Evolutionary conservation across 2,888 invertebrate species (phyloP).

Genomic region (Perizoma flavofasciatum): DNA sequence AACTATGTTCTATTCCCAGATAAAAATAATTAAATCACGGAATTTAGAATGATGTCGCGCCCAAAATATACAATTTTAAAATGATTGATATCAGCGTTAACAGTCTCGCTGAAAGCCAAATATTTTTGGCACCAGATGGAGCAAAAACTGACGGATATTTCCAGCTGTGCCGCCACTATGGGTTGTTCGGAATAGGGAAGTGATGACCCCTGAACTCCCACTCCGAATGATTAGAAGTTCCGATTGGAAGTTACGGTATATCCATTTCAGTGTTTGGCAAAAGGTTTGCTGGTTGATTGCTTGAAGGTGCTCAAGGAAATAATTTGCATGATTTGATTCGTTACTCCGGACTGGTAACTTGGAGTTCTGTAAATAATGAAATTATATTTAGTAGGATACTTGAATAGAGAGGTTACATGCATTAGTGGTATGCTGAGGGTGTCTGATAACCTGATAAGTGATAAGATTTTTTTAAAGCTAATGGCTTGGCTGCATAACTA

Average conservation of each 20-base stretch:
- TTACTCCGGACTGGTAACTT: too few relatives aligned
- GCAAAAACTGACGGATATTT: constrained; percentile 34
- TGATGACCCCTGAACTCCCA: constrained; percentile 4
- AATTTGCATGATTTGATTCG: too few relatives aligned
- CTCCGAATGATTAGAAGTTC: background rate
- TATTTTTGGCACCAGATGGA: constrained; percentile 34
- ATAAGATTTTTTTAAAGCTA: too few relatives aligned
- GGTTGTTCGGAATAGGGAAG: constrained; percentile 15
- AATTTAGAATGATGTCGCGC: constrained; percentile 17
- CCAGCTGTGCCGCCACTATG: constrained; percentile 26
- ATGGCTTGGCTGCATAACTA: too few relatives aligned
- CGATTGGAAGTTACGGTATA: background rate
- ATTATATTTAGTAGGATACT: too few relatives aligned
- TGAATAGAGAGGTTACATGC: too few relatives aligned
- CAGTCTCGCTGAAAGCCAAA: constrained; percentile 31
- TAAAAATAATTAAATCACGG: constrained; percentile 26
- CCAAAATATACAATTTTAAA: constrained; percentile 24
- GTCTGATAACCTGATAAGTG: too few relatives aligned
- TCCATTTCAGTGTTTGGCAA: background rate
- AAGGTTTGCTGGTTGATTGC: background rate
- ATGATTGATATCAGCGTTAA: constrained; percentile 30
- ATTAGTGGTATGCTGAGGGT: too few relatives aligned
- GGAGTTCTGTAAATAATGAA: too few relatives aligned
- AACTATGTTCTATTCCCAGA: constrained; percentile 5
- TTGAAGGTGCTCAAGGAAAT: too few relatives aligned